These are phyloP conservation scores for Andrena bicolor DNA, from an alignment of 2,888 invertebrate species.

Conservation along the genomic window DNA sequence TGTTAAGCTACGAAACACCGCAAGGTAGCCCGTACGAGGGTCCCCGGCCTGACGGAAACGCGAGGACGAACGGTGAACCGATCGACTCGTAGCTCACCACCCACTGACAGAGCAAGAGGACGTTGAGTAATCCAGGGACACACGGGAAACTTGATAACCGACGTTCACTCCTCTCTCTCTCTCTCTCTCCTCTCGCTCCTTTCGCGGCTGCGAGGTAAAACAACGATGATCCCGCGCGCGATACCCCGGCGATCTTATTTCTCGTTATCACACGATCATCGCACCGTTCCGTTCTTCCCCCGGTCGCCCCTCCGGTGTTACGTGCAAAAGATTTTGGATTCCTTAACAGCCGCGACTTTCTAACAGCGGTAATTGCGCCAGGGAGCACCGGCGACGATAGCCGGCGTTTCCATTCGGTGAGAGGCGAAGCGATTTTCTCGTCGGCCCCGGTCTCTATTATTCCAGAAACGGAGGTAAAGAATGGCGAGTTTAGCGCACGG, in stretches of 20 bases:
- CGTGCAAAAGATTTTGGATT: conserved; percentile 10
- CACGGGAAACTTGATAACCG: conserved; percentile 67
- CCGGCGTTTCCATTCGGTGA: conserved; percentile 48
- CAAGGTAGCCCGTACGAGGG: conserved; percentile 33
- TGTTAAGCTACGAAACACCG: conserved; percentile 51
- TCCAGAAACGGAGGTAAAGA: conserved; percentile 55
- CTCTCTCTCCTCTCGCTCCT: conserved; percentile 28
- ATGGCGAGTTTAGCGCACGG: conserved; percentile 4
- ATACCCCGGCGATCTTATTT: conserved; percentile 33
- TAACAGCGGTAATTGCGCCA: conserved; percentile 46
- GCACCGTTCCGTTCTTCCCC: conserved; percentile 10
- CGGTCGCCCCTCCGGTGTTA: conserved; percentile 9
- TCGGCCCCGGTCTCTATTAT: conserved; percentile 47
- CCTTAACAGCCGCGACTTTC: conserved; percentile 58
- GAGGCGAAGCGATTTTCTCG: conserved; percentile 48
- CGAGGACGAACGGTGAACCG: conserved; percentile 35
- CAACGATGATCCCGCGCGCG: conserved; percentile 24
- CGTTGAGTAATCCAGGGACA: conserved; percentile 68
- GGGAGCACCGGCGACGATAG: conserved; percentile 26
- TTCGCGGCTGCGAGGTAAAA: conserved; percentile 32
- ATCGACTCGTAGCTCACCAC: conserved; percentile 60
- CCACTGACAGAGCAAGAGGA: conserved; percentile 59
- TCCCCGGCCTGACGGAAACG: conserved; percentile 45
- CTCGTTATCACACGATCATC: conserved; percentile 47
- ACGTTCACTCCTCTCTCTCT: conserved; percentile 39